Evolutionary conservation across 1,140 invertebrate genomes (phyloP).

Genomic region (Habropoda laboriosa): DNA sequence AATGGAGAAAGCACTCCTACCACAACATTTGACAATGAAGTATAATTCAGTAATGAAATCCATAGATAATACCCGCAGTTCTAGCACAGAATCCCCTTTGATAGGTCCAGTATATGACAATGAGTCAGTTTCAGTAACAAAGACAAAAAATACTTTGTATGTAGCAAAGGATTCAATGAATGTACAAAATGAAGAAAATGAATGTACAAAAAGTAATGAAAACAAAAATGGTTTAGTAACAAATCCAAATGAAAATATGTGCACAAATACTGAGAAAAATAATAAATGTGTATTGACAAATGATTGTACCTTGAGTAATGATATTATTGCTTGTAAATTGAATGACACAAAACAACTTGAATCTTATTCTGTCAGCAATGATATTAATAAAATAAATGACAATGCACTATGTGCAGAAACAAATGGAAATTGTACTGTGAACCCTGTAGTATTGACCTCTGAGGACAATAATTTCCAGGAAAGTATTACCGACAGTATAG

Average conservation of each 20-base stretch:
- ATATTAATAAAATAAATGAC: not conserved
- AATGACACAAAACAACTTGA: not conserved
- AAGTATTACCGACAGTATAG: not conserved
- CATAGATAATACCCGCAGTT: constrained; percentile 31
- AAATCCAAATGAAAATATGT: not conserved
- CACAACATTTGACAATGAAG: constrained; percentile 69
- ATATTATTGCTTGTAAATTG: too few species aligned
- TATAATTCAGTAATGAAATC: constrained; percentile 63
- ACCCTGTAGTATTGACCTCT: not conserved
- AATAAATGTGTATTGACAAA: not conserved
- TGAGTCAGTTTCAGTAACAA: constrained; percentile 3
- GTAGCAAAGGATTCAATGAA: not conserved
- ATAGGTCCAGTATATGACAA: constrained; percentile 4
- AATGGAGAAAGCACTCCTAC: constrained; percentile 78
- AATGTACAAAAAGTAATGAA: not conserved
- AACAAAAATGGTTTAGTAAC: not conserved
- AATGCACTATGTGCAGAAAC: not conserved
- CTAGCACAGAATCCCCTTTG: not conserved
- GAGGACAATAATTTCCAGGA: not conserved
- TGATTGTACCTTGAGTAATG: constrained; percentile 1
- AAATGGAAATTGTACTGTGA: not conserved
- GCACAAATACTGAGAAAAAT: not conserved
- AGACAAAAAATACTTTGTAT: not conserved
- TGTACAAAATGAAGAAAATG: not conserved
- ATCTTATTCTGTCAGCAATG: not conserved